Evolutionary conservation across 2,888 invertebrate genomes (phyloP).

Genomic region (Volucella bombylans): DNA sequence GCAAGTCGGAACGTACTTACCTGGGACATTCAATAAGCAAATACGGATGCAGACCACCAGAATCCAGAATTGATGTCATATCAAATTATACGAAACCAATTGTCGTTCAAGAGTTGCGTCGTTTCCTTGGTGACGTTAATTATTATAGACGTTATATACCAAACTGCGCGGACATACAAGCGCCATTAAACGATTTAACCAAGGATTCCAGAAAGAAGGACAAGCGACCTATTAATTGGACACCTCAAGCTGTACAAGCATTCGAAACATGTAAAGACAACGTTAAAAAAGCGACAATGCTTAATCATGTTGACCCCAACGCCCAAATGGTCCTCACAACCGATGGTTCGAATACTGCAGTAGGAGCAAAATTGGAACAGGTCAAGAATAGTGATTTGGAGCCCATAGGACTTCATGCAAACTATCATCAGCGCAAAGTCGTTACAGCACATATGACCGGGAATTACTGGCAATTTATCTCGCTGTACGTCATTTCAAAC

Average conservation of each 20-base stretch:
- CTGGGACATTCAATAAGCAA: constrained; percentile 5
- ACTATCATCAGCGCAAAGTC: constrained; percentile 14
- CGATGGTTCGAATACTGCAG: constrained; percentile 19
- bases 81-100: constrained; percentile 20
- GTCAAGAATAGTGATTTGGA: background rate
- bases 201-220: constrained; percentile 36
- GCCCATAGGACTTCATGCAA: constrained; percentile 14
- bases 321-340: constrained; percentile 20
- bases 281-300: constrained; percentile 21
- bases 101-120: constrained; percentile 11
- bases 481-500: constrained; percentile 10
- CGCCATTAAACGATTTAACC: constrained; percentile 21
- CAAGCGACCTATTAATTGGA: constrained; percentile 23
- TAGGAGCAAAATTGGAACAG: constrained; percentile 39
- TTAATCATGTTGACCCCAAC: constrained; percentile 10
- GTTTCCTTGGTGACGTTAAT: constrained; percentile 32
- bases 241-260: constrained; percentile 12
- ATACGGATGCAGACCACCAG: constrained; percentile 42
- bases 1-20: background rate
- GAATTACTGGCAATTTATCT: constrained; percentile 14
- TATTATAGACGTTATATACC: constrained; percentile 59
- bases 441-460: constrained; percentile 14
- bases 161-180: constrained; percentile 33
- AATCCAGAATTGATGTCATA: constrained; percentile 33
- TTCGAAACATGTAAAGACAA: constrained; percentile 38